phyloP scores from a whole-genome alignment of 2,888 invertebrate genomes.

The Macaria notata region DNA sequence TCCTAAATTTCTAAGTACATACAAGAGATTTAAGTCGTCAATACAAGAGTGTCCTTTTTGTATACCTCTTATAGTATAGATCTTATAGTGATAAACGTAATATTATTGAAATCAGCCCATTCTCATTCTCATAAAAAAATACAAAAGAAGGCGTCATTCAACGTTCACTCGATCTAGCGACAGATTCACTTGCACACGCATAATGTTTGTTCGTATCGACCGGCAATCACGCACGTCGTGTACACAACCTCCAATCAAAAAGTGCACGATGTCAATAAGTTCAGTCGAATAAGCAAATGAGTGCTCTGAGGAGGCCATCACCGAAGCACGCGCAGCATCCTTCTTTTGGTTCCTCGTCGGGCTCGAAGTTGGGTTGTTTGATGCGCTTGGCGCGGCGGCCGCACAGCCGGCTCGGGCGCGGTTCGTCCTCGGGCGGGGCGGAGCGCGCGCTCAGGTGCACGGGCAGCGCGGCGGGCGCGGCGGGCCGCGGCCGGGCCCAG shows the following conservation, averaged over 20 bases:
- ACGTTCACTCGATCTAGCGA: not conserved
- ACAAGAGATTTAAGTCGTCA: too few species aligned
- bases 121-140: constrained; percentile 56
- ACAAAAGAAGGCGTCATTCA: constrained; percentile 49
- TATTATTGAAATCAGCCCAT: constrained; percentile 6
- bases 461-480: constrained; percentile 67
- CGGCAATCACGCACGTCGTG: constrained; percentile 5
- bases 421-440: constrained; percentile 56
- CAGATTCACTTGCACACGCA: constrained; percentile 9
- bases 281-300: constrained; percentile 82
- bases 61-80: too few species aligned
- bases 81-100: not conserved
- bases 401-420: constrained; percentile 61
- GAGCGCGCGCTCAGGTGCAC: constrained; percentile 72
- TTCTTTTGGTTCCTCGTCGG: constrained; percentile 59
- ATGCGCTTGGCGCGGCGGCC: constrained; percentile 63
- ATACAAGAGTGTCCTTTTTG: too few species aligned
- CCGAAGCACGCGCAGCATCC: constrained; percentile 78
- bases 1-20: constrained; percentile 15
- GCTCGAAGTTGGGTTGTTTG: constrained; percentile 68
- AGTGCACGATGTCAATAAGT: constrained; percentile 10
- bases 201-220: not conserved
- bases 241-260: constrained; percentile 8
- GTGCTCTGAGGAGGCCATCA: constrained; percentile 73
- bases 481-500: constrained; percentile 70